Evolutionary conservation across 1,140 invertebrate genomes (phyloP).

Genomic region (Glossosoma conforme): DNA sequence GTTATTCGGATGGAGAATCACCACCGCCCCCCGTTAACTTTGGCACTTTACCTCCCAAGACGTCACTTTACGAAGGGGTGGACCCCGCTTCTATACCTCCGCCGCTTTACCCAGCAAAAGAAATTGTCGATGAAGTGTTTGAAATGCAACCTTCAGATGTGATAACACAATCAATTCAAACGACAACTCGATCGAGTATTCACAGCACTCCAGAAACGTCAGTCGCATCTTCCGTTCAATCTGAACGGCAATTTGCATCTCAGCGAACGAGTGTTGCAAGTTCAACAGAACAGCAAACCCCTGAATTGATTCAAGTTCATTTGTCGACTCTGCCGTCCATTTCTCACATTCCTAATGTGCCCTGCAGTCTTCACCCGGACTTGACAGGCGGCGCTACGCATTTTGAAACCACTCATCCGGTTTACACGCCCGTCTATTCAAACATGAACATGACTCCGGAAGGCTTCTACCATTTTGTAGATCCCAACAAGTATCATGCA

Average conservation of each 20-base stretch:
- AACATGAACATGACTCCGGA: conserved; percentile 4
- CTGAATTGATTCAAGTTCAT: conserved; percentile 45
- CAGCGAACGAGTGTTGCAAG: conserved; percentile 4
- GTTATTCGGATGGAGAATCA: no score
- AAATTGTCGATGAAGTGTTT: conserved; percentile 20
- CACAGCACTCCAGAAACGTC: no score
- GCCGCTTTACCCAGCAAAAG: background rate
- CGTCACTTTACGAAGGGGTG: conserved; percentile 20
- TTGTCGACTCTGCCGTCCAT: conserved; percentile 42
- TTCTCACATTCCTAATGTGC: conserved; percentile 41
- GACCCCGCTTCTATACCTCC: background rate
- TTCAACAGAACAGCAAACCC: conserved; percentile 15
- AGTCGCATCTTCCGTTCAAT: conserved; percentile 2
- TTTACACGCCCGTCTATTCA: conserved; percentile 7
- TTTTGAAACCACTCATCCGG: background rate
- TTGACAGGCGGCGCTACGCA: conserved; percentile 8
- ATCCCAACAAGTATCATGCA: conserved; percentile 2
- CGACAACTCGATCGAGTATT: conserved; percentile 3
- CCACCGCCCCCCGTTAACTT: conserved; percentile 45
- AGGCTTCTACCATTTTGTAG: conserved; percentile 1
- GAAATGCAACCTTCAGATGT: background rate
- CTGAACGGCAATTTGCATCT: background rate
- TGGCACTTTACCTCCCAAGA: conserved; percentile 35
- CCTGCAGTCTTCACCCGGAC: conserved; percentile 25
- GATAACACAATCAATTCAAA: conserved; percentile 7